A percentile compares a stretch with the other conserved stretches of the same genome.
phyloP scores from a whole-genome alignment of 2,888 invertebrate species.

The Drosophila monieri region DNA sequence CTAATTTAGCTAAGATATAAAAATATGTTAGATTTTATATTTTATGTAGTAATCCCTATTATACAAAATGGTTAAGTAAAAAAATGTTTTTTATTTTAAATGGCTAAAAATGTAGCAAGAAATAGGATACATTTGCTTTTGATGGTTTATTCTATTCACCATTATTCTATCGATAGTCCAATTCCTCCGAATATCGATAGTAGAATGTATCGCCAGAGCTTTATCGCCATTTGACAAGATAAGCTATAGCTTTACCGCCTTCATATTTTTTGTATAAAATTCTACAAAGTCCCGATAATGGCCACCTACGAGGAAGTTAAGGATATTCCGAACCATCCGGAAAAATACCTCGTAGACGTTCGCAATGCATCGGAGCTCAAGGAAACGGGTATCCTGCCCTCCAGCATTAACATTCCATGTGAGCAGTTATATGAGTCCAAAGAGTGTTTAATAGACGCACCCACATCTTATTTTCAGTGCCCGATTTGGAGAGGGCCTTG shows the following conservation, averaged over 20 bases:
- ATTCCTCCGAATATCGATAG: slow-evolving; percentile 11
- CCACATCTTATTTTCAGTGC: slow-evolving; percentile 63
- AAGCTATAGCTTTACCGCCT: slow-evolving; percentile 16
- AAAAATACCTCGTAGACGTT: slow-evolving; percentile 89
- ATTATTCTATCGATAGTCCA: background rate
- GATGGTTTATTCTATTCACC: background rate
- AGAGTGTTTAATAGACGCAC: slow-evolving; percentile 8
- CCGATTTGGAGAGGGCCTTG: slow-evolving; percentile 77
- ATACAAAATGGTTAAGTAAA: too few relatives aligned
- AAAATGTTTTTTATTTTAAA: too few relatives aligned
- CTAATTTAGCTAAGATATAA: too few relatives aligned
- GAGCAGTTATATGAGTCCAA: slow-evolving; percentile 78
- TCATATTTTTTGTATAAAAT: background rate
- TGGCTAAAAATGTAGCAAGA: too few relatives aligned
- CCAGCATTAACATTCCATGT: slow-evolving; percentile 92
- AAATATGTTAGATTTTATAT: too few relatives aligned
- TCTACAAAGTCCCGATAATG: slow-evolving; percentile 49
- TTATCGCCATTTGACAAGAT: slow-evolving; percentile 29
- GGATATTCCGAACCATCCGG: slow-evolving; percentile 84
- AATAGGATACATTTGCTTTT: background rate
- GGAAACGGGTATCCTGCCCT: slow-evolving; percentile 89
- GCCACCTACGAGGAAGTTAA: slow-evolving; percentile 85
- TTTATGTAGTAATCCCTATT: too few relatives aligned
- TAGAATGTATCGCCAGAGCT: slow-evolving; percentile 10
- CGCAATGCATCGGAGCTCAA: slow-evolving; percentile 89